phyloP scores from a whole-genome alignment of 2,113 vertebrate species.

The Empidonax alnorum region DNA sequence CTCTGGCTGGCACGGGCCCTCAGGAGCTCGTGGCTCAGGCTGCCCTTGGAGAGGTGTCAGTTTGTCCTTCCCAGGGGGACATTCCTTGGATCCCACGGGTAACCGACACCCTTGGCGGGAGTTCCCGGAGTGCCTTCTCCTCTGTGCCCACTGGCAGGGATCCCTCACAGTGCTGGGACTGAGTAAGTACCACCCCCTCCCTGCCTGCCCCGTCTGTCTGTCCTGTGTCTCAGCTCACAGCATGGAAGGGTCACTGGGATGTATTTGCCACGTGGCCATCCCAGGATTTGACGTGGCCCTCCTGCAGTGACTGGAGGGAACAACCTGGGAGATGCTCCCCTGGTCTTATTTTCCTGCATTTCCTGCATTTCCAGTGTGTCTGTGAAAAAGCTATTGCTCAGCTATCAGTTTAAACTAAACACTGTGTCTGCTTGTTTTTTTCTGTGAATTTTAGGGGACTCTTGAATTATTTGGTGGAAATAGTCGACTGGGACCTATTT shows the following conservation, averaged over 20 bases:
- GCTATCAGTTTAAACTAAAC: neutral
- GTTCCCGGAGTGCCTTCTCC: neutral
- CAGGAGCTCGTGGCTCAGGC: neutral
- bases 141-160: neutral
- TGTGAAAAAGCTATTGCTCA: neutral
- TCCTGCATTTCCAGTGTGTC: neutral
- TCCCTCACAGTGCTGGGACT: neutral
- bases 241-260: neutral
- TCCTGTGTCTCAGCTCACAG: neutral
- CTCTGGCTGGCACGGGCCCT: neutral
- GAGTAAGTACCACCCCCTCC: accelerated
- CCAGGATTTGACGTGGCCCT: neutral
- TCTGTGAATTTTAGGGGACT: neutral
- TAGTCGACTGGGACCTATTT: neutral
- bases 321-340: neutral
- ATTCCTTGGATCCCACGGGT: neutral
- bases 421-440: neutral
- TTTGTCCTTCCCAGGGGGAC: neutral
- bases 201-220: no score
- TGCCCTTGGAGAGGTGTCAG: neutral
- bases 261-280: neutral
- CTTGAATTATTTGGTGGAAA: neutral
- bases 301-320: neutral
- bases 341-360: neutral
- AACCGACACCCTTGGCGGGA: neutral